These are phyloP conservation scores for Ennomos erosarius DNA, from an alignment of 2,888 invertebrate species.

Conservation along the genomic window DNA sequence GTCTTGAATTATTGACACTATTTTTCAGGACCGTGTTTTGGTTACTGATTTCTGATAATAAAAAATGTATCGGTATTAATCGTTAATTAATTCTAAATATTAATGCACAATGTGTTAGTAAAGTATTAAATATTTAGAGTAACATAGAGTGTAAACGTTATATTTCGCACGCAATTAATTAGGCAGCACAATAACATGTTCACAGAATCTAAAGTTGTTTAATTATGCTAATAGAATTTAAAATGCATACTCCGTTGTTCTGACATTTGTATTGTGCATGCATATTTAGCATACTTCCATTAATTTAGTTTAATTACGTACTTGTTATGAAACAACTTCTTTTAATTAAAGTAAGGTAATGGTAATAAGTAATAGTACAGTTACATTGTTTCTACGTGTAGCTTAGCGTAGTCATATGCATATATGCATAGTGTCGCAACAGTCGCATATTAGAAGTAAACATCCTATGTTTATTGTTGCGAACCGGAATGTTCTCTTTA, in stretches of 20 bases:
- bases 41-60: too few relatives aligned
- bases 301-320: slow-evolving; percentile 29
- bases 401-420: too few relatives aligned
- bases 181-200: slow-evolving; percentile 32
- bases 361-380: not conserved
- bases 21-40: not conserved
- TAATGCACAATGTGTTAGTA: too few relatives aligned
- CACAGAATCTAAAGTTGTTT: slow-evolving; percentile 33
- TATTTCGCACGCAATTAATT: slow-evolving; percentile 39
- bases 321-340: slow-evolving; percentile 6
- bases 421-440: too few relatives aligned
- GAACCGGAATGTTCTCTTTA: too few relatives aligned
- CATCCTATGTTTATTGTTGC: too few relatives aligned
- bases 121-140: not conserved
- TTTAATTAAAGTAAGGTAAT: slow-evolving; percentile 3
- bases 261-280: slow-evolving; percentile 34
- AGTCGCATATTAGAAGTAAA: too few relatives aligned
- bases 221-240: slow-evolving; percentile 37
- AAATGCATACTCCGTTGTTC: slow-evolving; percentile 32
- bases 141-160: slow-evolving; percentile 25
- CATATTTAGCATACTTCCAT: slow-evolving; percentile 26
- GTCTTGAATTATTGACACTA: slow-evolving; percentile 19
- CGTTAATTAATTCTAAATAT: not conserved
- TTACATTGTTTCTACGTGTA: too few relatives aligned
- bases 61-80: too few relatives aligned